Percentiles rank a stretch among this genome's conserved stretches.
Evolutionary conservation across 1,140 invertebrate genomes (phyloP).

Genomic region (Lerema accius): DNA sequence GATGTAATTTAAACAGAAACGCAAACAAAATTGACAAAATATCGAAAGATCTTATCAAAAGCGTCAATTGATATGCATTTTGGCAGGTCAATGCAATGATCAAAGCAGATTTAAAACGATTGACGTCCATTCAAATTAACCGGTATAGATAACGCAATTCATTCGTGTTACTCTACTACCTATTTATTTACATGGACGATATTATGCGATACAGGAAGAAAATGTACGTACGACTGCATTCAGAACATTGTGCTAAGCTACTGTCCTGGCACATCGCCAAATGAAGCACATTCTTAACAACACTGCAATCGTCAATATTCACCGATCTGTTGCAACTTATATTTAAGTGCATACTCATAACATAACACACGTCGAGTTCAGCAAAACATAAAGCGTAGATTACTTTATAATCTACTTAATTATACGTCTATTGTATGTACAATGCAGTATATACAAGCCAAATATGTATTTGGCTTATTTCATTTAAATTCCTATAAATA

Average conservation of each 20-base stretch:
- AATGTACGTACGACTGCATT: slow-evolving; percentile 11
- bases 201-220: slow-evolving; percentile 6
- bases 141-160: slow-evolving; percentile 27
- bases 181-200: neutral
- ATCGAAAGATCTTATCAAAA: slow-evolving; percentile 17
- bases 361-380: too few relatives aligned
- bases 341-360: too few relatives aligned
- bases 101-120: slow-evolving; percentile 30
- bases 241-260: slow-evolving; percentile 11
- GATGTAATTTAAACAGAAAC: too few relatives aligned
- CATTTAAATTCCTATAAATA: too few relatives aligned
- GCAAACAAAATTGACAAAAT: neutral
- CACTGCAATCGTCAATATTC: slow-evolving; percentile 1
- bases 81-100: slow-evolving; percentile 21
- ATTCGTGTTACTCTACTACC: slow-evolving; percentile 16
- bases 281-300: slow-evolving; percentile 19
- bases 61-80: slow-evolving; percentile 30
- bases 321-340: slow-evolving; percentile 56
- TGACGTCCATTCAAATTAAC: slow-evolving; percentile 29
- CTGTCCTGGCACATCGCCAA: slow-evolving; percentile 11
- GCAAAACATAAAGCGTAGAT: too few relatives aligned
- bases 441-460: too few relatives aligned
- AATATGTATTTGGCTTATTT: too few relatives aligned
- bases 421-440: too few relatives aligned
- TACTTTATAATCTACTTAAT: too few relatives aligned